Percentiles rank a stretch among this genome's conserved stretches.
phyloP scores from a whole-genome alignment of 2,888 invertebrate species.

The Mamestra brassicae region DNA sequence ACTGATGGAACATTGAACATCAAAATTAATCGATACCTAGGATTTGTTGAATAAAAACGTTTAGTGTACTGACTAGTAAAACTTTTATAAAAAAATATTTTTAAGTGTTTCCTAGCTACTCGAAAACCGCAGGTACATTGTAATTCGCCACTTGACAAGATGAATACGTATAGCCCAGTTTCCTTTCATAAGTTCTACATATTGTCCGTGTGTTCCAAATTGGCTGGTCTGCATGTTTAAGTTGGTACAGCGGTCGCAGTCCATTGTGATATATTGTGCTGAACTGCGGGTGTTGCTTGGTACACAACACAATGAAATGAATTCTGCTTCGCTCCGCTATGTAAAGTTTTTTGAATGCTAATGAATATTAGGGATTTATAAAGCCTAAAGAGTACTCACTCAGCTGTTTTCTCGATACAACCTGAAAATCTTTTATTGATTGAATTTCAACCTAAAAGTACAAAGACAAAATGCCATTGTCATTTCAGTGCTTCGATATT shows the following conservation, averaged over 20 bases:
- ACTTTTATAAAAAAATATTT: background rate
- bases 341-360: conserved; percentile 1
- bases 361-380: background rate
- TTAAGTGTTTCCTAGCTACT: background rate
- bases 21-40: no score
- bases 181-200: conserved; percentile 6
- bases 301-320: background rate
- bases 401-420: no score
- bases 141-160: background rate
- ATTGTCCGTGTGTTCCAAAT: conserved; percentile 4
- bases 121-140: background rate
- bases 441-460: conserved; percentile 22
- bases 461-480: background rate
- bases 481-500: conserved; percentile 19
- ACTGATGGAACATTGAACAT: no score
- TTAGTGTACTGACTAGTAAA: background rate
- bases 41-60: no score
- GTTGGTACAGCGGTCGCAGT: conserved; percentile 1
- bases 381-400: no score
- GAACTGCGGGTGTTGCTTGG: background rate
- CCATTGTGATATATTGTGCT: conserved; percentile 38
- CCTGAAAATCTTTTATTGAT: conserved; percentile 25
- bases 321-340: background rate
- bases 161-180: background rate
- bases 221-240: conserved; percentile 15